These are phyloP conservation scores for Phenganax subtilis DNA, from an alignment of 92 coral and sea anemone species.

Conservation along the genomic window DNA sequence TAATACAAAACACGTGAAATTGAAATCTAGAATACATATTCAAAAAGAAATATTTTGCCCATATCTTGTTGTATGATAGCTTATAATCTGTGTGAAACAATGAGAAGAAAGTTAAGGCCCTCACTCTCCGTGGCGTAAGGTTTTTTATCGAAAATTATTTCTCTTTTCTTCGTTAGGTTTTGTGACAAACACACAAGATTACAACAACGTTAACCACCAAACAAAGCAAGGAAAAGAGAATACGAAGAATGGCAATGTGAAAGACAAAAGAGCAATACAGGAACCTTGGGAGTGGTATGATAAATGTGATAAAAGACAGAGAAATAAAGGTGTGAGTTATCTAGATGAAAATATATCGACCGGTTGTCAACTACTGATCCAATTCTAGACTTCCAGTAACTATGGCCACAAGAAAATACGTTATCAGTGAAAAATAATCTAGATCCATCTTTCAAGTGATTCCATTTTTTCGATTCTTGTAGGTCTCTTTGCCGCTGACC, in stretches of 20 bases:
- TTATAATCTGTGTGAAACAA: background rate
- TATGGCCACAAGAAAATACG: background rate
- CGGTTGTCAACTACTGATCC: background rate
- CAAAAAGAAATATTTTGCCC: no score
- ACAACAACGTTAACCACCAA: slow-evolving; percentile 44
- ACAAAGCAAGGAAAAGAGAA: slow-evolving; percentile 45
- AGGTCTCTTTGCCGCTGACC: slow-evolving; percentile 98
- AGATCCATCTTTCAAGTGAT: background rate
- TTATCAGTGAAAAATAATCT: background rate
- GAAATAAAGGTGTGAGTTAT: slow-evolving; percentile 67
- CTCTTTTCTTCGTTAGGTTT: slow-evolving; percentile 63
- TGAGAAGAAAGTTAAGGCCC: background rate
- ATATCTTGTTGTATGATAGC: no score
- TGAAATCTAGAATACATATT: no score
- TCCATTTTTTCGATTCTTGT: background rate
- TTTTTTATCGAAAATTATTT: background rate
- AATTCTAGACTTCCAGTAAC: background rate
- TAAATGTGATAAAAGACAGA: slow-evolving; percentile 71
- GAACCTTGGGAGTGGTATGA: slow-evolving; percentile 99
- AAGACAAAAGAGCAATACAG: slow-evolving; percentile 56
- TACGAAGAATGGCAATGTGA: slow-evolving; percentile 54
- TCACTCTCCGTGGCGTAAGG: no score
- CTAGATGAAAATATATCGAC: background rate
- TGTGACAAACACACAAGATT: slow-evolving; percentile 69
- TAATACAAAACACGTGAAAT: background rate